Evolutionary conservation across 2,113 vertebrate genomes (phyloP), one percentile per base, ranked within the genome.

Genomic region (Phodopus roborovskii): DNA sequence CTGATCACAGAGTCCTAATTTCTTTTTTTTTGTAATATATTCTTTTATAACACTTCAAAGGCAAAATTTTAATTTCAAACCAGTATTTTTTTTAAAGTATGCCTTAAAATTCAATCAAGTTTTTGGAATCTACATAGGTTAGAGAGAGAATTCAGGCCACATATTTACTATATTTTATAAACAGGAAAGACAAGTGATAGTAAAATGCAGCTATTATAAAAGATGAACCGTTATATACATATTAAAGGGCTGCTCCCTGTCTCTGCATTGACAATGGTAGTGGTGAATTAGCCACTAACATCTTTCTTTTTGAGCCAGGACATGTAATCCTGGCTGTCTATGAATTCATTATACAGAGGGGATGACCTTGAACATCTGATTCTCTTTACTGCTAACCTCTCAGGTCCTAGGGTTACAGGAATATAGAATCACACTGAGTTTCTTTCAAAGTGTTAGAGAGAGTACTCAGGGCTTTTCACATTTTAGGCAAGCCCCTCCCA

Each of bases 81-180:
- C n/a, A n/a, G n/a, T n/a, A n/a, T n/a, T n/a, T n/a, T n/a, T n/a
- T 88, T 81, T 89, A 86, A 91, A 94, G 20, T 60, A 70, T 64
- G 56, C 92, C 26, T 53, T 88, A 95, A 94, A 36, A 0, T 17
- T 71, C 7, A 90, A 28, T 89, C 95, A 98, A 93, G 79, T 92
- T 95, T 97, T 70, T 92, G 77, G 71, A 89, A 16, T 96, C 96
- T 70, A 24, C 53, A 95, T 50, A 66, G 45, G 19, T 26, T 45
- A 92, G 0, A 97, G 86, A 92, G 0, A 97, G 83, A 93, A 70
- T 94, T 33, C 33, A 90, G 64, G 45, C 42, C 16, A 28, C 28
- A 93, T 84, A 98, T n/a, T 56, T 88, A 73, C 94, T 90, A 92
- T 20, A 93, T 90, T 95, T 71, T 78, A 96, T 4, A 58, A 98